Evolutionary conservation across 2,113 vertebrate species (phyloP), one percentile per base, ranked within the genome.

Genomic region (Hyla sarda): DNA sequence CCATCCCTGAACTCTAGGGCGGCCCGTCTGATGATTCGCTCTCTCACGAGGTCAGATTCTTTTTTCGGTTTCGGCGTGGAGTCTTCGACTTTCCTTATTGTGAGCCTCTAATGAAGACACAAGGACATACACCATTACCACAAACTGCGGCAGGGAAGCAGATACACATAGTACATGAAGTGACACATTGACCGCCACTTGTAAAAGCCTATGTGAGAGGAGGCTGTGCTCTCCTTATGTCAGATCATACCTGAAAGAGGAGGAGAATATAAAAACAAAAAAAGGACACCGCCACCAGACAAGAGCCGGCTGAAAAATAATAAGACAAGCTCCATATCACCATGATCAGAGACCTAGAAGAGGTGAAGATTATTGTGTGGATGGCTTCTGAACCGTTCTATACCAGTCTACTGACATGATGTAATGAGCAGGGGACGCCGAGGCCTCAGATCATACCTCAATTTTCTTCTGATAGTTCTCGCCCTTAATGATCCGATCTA

Each of bases 1-100:
- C 97, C 97, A n/a, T 99, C 96, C 72, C 98, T 93, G 90, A 99
- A 99, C 90, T 99, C 98, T 45, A 99, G 94, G 48, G 98, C 98
- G 1, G 98, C 98, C 32, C 98, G 90, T 58, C 94, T 95, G 89
- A 99, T 99, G 91, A 99, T 99, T 76, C 97, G 93, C 87, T 99
- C 98, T 76, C 97, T 96, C 71, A 97, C 92, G 1, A 97, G 93
- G 75, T 97, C 97, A 0, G 95, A 94, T 45, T 94, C 90, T 82
- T 96, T 96, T 87, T 93, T 96, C 14, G 95, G 92, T 88, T 96
- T 97, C 50, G 91, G 88, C 78, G 95, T 93, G 48, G 89, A 90
- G 0, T 92, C 92, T 76, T 92, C 95, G 78, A 89, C 88, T 89
- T 98, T 98, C 85, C 91, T 93, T 9, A 98, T 67, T 4, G 97